Base-by-base conservation (phyloP, 2,888 invertebrate species). In the Oasisia sp. region DNA sequence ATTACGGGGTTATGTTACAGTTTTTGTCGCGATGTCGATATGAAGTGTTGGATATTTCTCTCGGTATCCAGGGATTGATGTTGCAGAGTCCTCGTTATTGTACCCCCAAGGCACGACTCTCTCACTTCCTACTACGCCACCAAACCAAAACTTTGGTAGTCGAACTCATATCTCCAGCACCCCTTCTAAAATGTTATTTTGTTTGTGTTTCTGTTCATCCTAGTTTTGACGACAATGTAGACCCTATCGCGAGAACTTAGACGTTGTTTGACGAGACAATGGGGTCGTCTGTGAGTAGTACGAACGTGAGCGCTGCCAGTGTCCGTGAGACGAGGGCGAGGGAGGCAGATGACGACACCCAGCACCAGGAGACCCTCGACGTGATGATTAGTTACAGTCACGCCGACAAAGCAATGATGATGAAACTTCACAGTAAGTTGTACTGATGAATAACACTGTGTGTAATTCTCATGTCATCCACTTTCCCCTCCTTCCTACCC, bases 331-430 rank as follows among this genome's bases (percentile, higher is more conserved):
- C 27, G 27, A 74, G 7, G 74, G 0, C 19, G 27, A 19, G n/a
- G 74, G n/a, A 74, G 27, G 7, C 1, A n/a, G 74, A 74, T 74
- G 74, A n/a, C 27, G 74, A 0, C 74, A n/a, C 27, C 14, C 74
- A 56, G 0, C 56, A 8, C 14, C 56, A n/a, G 7, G 74, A 74
- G n/a, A 7, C 19, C 19, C 27, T n/a, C 92, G 95, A 95, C 92
- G 93, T 95, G 44, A 95, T 95, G 95, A 95, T 95, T 91, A 95
- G 95, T 93, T 95, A 95, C 93, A 95, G 95, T 91, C 95, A 95
- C 92, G 93, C 93, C 14, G 95, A 95, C 93, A 95, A 94, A 92
- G 95, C 94, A 32, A 93, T 94, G 50, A 95, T 95, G 95, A 56
- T 93, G 9, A 94, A 93, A 93, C 90, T 95, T 32, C 94, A 94